Percentiles rank a stretch among this genome's conserved stretches.
Conservation (phyloP, 1,140 invertebrate species). For the Venturia canescens region DNA sequence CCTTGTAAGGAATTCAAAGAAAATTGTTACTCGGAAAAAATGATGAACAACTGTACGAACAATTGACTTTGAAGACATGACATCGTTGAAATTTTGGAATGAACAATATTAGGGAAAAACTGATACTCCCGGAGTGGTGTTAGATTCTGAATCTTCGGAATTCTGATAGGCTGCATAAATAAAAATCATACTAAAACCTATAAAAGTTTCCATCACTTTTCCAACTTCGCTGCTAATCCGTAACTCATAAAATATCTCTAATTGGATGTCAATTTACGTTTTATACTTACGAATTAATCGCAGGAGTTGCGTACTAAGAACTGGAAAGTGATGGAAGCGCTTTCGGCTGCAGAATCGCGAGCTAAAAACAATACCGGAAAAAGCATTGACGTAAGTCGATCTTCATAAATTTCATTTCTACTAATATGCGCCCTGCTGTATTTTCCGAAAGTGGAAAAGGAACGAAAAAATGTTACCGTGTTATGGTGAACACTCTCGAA, state of each 20-base stretch:
- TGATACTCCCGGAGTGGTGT: too few species aligned
- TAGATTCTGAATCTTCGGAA: too few species aligned
- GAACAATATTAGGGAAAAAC: too few species aligned
- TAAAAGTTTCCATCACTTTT: conserved; percentile 67
- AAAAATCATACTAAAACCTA: neutral
- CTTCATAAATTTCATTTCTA: neutral
- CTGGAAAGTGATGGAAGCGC: conserved; percentile 92
- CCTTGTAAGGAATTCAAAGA: too few species aligned
- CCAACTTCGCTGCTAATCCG: conserved; percentile 43
- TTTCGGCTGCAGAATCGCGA: conserved; percentile 82
- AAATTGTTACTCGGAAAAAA: too few species aligned
- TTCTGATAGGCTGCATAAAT: too few species aligned
- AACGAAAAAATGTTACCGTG: neutral
- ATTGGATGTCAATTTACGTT: conserved; percentile 20
- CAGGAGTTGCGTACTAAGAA: conserved; percentile 91
- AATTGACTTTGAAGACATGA: too few species aligned
- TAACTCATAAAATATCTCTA: conserved; percentile 32
- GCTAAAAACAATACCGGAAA: conserved; percentile 68
- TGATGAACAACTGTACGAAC: too few species aligned
- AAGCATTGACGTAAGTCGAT: conserved; percentile 77
- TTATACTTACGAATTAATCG: conserved; percentile 59
- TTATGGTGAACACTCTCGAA: too few species aligned
- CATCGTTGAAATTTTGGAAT: too few species aligned
- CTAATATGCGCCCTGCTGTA: neutral
- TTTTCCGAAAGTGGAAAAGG: neutral